phyloP scores from a whole-genome alignment of 2,797 vertebrate species.

The Paedocypris micromegethes region DNA sequence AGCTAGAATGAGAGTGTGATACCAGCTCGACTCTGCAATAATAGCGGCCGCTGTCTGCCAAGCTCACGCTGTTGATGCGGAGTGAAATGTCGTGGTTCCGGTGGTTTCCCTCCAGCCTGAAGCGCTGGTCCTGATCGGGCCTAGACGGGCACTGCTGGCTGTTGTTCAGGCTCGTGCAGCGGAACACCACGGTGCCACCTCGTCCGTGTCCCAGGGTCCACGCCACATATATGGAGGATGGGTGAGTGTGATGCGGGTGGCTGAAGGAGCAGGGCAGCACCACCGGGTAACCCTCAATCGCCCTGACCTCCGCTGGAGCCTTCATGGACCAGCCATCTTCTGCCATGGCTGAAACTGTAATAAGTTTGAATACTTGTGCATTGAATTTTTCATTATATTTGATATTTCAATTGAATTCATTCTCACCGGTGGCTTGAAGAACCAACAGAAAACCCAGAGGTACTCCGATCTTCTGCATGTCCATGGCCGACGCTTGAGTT shows the following conservation, averaged over 20 bases:
- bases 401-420: neutral
- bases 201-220: slow-evolving; percentile 81
- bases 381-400: neutral
- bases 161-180: slow-evolving; percentile 68
- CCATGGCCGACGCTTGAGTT: slow-evolving; percentile 44
- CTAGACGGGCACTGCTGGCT: slow-evolving; percentile 71
- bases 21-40: slow-evolving; percentile 85
- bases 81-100: slow-evolving; percentile 84
- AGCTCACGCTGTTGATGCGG: slow-evolving; percentile 73
- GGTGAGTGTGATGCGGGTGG: slow-evolving; percentile 81
- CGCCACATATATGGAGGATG: slow-evolving; percentile 75
- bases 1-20: slow-evolving; percentile 72
- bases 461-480: slow-evolving; percentile 25
- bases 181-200: slow-evolving; percentile 70
- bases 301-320: slow-evolving; percentile 74
- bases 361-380: no score
- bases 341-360: slow-evolving; percentile 46
- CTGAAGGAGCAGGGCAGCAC: slow-evolving; percentile 87
- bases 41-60: slow-evolving; percentile 81
- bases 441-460: slow-evolving; percentile 50
- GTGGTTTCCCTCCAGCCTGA: slow-evolving; percentile 84
- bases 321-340: slow-evolving; percentile 82
- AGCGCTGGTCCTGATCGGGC: slow-evolving; percentile 77
- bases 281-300: slow-evolving; percentile 73
- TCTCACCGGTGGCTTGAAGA: slow-evolving; percentile 51